Conservation (phyloP, 1,140 invertebrate genomes). For the Linepithema humile region DNA sequence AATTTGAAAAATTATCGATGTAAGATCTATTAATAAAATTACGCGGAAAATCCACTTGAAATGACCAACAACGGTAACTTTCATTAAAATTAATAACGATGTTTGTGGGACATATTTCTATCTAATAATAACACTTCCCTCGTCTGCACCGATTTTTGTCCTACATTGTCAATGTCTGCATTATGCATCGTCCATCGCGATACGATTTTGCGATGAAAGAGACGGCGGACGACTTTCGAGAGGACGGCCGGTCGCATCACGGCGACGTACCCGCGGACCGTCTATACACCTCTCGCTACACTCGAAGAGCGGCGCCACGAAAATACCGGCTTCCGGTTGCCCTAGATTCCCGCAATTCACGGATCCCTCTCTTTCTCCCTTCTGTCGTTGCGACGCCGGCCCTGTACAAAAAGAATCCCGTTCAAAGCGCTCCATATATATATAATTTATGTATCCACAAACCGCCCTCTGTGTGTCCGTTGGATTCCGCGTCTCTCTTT, state of each 20-base stretch:
- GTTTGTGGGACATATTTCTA: not conserved
- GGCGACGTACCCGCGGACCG: not conserved
- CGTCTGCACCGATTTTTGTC: not conserved
- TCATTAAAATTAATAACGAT: not conserved
- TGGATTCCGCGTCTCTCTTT: slow-evolving; percentile 64
- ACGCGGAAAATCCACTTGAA: not conserved
- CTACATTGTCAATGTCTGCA: not conserved
- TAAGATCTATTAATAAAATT: not conserved
- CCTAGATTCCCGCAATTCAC: slow-evolving; percentile 72
- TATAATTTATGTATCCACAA: slow-evolving; percentile 71
- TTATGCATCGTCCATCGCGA: not conserved
- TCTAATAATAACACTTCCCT: not conserved
- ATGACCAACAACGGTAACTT: not conserved
- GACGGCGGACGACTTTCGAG: slow-evolving; percentile 5
- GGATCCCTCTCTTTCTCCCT: slow-evolving; percentile 24
- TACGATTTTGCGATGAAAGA: not conserved
- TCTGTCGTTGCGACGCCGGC: slow-evolving; percentile 37
- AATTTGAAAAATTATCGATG: not conserved
- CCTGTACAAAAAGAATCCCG: slow-evolving; percentile 59
- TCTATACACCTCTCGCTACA: slow-evolving; percentile 50
- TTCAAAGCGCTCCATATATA: slow-evolving; percentile 72
- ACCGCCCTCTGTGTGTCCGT: slow-evolving; percentile 39
- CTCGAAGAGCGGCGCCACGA: slow-evolving; percentile 69
- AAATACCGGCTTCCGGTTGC: slow-evolving; percentile 74
- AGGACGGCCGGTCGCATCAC: not conserved